Evolutionary conservation across 2,888 invertebrate genomes (phyloP), one percentile per base, ranked within the genome.

Genomic region (Stenotaenia linearis): DNA sequence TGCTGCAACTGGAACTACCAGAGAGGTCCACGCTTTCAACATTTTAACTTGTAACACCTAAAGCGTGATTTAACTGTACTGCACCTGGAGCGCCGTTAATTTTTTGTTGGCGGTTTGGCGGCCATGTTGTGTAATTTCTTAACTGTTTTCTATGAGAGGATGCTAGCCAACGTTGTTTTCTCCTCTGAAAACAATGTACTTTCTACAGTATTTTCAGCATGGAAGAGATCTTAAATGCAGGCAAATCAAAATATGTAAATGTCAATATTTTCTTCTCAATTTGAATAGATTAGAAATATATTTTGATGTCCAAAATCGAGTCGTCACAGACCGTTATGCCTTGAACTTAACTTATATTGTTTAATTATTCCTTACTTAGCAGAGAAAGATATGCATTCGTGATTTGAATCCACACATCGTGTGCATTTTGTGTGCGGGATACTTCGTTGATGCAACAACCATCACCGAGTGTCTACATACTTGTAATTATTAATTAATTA

Each of bases 401-500:
- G 91, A 93, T 83, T 89, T 97, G 82, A 97, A 97, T 88, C 93
- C 92, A 86, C 94, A 96, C 87, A 97, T 98, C 86, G 97, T 96
- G 81, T 98, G 97, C 89, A 93, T 93, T 88, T 93, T 98, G 88
- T 98, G 98, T 89, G 91, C 95, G 85, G 97, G 98, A 80, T 98
- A 98, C 87, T 91, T 98, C 84, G 95, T 98, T 86, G 98, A 98
- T 88, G 98, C 98, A 79, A 98, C 98, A 80, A 98, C 98, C 80
- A 97, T 98, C 82, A 97, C 97, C 81, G 98, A 98, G 90, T 98
- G 98, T 89, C 91, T 98, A 85, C 98, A 98, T 89, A 97, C 98
- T 85, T 98, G 95, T 95, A 89, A 91, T 91, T 90, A 25, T n/a
- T n/a, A 69, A 69, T 12, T 2, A 69, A 7, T 15, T n/a, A n/a